These are phyloP conservation scores for Bambusicola thoracicus DNA, from an alignment of 2,113 vertebrate species.

Conservation along the genomic window DNA sequence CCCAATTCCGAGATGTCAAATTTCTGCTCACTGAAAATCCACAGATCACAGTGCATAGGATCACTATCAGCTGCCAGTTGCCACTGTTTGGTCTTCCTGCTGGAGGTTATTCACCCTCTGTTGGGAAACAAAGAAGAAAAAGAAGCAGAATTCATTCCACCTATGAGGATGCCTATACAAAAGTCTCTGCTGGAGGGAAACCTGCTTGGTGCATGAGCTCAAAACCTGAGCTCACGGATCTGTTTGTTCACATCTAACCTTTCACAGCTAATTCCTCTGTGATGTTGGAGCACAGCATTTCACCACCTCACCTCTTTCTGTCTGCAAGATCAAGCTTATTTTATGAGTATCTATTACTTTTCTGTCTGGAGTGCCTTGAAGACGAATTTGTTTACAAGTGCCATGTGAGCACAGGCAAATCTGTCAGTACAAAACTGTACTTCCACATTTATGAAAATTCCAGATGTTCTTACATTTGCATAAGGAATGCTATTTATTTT, in stretches of 20 bases:
- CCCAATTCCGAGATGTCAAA: neutral
- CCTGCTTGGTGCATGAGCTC: fast-evolving
- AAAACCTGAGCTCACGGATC: neutral
- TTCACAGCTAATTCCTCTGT: neutral
- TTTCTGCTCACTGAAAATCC: neutral
- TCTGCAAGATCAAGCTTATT: neutral
- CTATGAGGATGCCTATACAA: neutral
- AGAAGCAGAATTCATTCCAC: neutral
- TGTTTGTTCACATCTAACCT: neutral
- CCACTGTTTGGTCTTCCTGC: neutral
- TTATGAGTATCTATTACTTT: neutral
- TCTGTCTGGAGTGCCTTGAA: neutral
- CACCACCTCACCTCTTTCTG: neutral
- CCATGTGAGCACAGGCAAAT: neutral
- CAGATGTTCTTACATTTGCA: neutral
- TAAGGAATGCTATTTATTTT: neutral
- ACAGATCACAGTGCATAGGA: neutral
- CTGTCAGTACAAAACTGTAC: neutral
- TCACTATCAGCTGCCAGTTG: neutral
- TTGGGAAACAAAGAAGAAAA: neutral
- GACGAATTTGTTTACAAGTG: neutral
- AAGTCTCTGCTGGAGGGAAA: neutral
- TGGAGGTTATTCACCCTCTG: neutral
- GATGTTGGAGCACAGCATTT: neutral
- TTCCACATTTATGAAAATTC: neutral